Conservation (phyloP, 2,797 vertebrate genomes). For the Heterohyrax brucei region DNA sequence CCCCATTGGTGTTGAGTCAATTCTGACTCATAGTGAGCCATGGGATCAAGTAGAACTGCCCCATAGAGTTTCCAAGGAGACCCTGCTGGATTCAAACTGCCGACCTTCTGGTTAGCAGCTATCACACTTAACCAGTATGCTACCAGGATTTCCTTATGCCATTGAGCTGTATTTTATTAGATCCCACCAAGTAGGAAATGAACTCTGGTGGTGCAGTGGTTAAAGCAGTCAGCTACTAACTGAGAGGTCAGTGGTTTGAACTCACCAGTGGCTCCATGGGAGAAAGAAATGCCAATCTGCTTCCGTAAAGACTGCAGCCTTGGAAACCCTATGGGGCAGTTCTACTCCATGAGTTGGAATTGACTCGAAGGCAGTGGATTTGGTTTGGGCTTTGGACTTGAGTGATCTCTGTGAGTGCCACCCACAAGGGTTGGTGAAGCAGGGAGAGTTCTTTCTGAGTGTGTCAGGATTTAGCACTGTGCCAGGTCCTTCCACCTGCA, state of each 20-base stretch:
- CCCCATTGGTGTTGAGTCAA: too few species aligned
- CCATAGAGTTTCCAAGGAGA: too few species aligned
- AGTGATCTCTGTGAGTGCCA: neutral
- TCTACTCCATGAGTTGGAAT: neutral
- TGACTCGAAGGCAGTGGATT: neutral
- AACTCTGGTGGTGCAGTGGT: neutral
- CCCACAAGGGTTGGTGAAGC: neutral
- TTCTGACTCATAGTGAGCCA: too few species aligned
- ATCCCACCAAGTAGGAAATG: neutral
- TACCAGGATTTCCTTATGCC: neutral
- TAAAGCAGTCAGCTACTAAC: too few species aligned
- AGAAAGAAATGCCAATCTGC: neutral
- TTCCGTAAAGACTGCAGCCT: neutral
- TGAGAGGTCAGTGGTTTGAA: neutral
- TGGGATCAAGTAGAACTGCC: too few species aligned
- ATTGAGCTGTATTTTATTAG: neutral
- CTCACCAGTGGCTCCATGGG: neutral
- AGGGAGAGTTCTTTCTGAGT: neutral
- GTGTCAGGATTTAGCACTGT: too few species aligned
- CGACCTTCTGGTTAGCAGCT: too few species aligned
- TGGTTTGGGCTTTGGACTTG: neutral
- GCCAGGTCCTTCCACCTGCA: accelerated
- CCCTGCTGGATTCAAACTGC: too few species aligned
- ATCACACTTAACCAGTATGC: too few species aligned
- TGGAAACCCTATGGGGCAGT: neutral